A percentile compares a stretch with the other conserved stretches of the same genome.
phyloP scores from a whole-genome alignment of 2,113 vertebrate species.

The Nycticryphes semicollaris region DNA sequence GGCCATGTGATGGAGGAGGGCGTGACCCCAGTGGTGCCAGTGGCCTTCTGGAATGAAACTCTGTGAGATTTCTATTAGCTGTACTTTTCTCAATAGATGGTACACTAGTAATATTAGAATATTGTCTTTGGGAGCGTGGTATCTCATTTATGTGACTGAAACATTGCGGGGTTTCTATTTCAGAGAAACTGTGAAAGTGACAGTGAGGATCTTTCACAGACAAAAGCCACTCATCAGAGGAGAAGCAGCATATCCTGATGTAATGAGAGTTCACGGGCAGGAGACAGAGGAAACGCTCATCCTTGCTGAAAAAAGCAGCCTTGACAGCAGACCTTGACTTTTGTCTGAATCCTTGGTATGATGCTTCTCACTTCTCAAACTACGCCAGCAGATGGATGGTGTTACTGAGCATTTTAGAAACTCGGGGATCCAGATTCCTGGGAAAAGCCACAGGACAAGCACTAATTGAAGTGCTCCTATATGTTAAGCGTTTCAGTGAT shows the following conservation, averaged over 20 bases:
- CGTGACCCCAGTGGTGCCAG: not conserved
- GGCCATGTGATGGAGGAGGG: not conserved
- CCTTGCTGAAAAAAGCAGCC: not conserved
- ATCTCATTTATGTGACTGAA: not conserved
- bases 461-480: not conserved
- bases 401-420: not conserved
- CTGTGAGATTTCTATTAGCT: not conserved
- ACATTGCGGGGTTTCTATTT: constrained; percentile 5
- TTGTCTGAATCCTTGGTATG: not conserved
- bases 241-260: constrained; percentile 87
- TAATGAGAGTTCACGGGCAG: not conserved
- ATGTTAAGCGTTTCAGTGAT: not conserved
- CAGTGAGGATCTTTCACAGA: constrained; percentile 80
- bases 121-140: not conserved
- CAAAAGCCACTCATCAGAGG: constrained; percentile 72
- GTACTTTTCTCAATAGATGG: not conserved
- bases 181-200: constrained; percentile 93
- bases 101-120: not conserved
- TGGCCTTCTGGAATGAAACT: not conserved
- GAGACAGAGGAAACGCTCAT: not conserved
- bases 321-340: not conserved
- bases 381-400: not conserved
- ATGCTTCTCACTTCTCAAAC: not conserved
- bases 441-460: not conserved
- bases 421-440: not conserved